Conservation (phyloP, 2,113 vertebrate species). For the Notothenia coriiceps region DNA sequence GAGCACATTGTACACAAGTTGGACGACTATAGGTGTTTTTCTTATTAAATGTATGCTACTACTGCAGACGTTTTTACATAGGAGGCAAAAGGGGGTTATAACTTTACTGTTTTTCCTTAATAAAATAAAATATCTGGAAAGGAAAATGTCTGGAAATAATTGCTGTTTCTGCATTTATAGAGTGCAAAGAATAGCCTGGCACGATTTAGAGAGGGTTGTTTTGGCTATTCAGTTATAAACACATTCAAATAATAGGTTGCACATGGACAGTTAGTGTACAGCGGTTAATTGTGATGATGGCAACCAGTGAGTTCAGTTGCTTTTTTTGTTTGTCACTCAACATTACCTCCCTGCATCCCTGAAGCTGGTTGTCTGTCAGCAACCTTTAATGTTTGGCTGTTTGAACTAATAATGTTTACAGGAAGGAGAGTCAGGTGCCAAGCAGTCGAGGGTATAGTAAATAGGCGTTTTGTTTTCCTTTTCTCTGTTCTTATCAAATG, state of each 20-base stretch:
- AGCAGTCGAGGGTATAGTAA: not conserved
- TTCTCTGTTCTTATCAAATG: not conserved
- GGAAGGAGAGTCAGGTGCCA: not conserved
- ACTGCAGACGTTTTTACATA: conserved; percentile 23
- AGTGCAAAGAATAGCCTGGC: conserved; percentile 25
- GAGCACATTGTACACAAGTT: not conserved
- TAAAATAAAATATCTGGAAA: conserved; percentile 39
- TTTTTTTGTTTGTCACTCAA: conserved; percentile 24
- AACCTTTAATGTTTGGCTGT: conserved; percentile 16
- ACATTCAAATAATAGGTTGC: conserved; percentile 45
- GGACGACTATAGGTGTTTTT: not conserved
- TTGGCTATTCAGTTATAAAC: conserved; percentile 10
- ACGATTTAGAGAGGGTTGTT: conserved; percentile 10
- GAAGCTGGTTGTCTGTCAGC: conserved; percentile 4
- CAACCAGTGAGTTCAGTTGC: not conserved
- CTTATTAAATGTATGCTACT: conserved; percentile 19
- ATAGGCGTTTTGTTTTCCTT: not conserved
- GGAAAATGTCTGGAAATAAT: conserved; percentile 47
- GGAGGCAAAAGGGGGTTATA: not conserved
- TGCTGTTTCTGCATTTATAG: conserved; percentile 29
- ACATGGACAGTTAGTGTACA: conserved; percentile 32
- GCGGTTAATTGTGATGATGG: not conserved
- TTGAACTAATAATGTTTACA: conserved; percentile 36
- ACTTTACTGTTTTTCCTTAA: not conserved
- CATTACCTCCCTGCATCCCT: conserved; percentile 10